Base-by-base conservation (phyloP, 2,888 invertebrate genomes). In the Lithophane ornitopus region DNA sequence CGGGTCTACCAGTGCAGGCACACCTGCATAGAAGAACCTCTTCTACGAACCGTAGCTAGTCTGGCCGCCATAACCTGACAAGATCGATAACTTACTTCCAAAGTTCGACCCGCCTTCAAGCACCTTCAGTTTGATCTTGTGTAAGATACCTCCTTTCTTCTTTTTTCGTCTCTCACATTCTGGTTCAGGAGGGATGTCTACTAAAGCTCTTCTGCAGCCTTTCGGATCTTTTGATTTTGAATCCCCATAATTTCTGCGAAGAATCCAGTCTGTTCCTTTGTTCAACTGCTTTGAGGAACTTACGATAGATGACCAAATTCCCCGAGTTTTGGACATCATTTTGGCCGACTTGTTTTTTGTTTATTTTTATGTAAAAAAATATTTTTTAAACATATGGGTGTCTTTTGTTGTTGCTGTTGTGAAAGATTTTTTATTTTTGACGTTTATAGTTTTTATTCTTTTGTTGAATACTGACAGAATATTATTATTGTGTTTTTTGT, bases 21-120 rank as follows among this genome's bases (percentile, higher is more conserved):
- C 14, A 49, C 22, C 1, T 28, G 28, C 26, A 12, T 22, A 16
- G 22, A 22, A 69, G 28, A 16, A 41, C 26, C 4, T 14, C 39
- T 52, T 16, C 16, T 14, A 28, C n/a, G 12, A 49, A n/a, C 16
- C 12, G 8, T 49, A 56, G n/a, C 9, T 1, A 19, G 19, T 34
- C 34, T 52, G 11, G 16, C 52, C 11, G 9, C 8, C 19, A 19
- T 19, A 19, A 19, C 49, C 19, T 63, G 3, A 65, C 3, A 22
- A 26, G 14, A 54, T n/a, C 34, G 2, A 52, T 14, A 44, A 90
- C 95, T 94, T 88, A 96, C 96, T 95, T 85, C 95, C 95, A 90
- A 96, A 96, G 82, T 96, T 96, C 2, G 95, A 93, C 73, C 96
- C 96, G 34, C 96, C 96, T 84, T 96, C 95, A 39, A 94, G 88